These are phyloP conservation scores for Epinotia ramella DNA, from an alignment of 2,888 invertebrate species.

Conservation along the genomic window DNA sequence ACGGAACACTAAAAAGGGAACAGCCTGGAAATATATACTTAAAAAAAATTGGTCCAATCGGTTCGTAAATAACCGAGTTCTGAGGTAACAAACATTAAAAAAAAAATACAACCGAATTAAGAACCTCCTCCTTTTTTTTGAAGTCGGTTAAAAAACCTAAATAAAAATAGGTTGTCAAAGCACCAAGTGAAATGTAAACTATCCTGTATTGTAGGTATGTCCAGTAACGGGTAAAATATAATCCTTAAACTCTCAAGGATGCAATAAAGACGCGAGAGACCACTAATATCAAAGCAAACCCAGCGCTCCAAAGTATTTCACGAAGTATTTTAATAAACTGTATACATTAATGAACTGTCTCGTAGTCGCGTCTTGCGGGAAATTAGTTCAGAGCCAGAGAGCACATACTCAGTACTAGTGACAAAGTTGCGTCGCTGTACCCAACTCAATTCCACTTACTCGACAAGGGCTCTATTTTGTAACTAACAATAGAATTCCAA, in stretches of 20 bases:
- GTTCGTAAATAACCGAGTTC: too few species aligned
- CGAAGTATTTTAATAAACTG: constrained; percentile 36
- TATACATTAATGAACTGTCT: constrained; percentile 23
- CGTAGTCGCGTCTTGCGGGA: constrained; percentile 30
- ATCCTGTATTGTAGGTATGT: not conserved
- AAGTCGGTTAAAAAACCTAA: too few species aligned
- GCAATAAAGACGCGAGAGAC: not conserved
- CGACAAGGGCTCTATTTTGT: constrained; percentile 1
- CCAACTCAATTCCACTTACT: constrained; percentile 49
- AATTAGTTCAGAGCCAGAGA: constrained; percentile 51
- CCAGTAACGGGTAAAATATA: not conserved
- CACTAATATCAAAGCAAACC: constrained; percentile 9
- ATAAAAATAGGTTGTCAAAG: not conserved
- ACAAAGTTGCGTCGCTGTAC: constrained; percentile 61
- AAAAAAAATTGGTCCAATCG: too few species aligned
- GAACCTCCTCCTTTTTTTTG: too few species aligned
- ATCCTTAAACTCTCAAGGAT: constrained; percentile 3
- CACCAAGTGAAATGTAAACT: not conserved
- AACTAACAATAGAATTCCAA: not conserved
- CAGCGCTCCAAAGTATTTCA: constrained; percentile 18
- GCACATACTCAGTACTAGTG: constrained; percentile 17
- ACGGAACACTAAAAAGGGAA: too few species aligned
- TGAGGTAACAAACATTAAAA: too few species aligned
- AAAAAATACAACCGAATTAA: too few species aligned
- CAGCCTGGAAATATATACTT: too few species aligned